Evolutionary conservation across 2,113 vertebrate species (phyloP).

Genomic region (Percopsis transmontana): DNA sequence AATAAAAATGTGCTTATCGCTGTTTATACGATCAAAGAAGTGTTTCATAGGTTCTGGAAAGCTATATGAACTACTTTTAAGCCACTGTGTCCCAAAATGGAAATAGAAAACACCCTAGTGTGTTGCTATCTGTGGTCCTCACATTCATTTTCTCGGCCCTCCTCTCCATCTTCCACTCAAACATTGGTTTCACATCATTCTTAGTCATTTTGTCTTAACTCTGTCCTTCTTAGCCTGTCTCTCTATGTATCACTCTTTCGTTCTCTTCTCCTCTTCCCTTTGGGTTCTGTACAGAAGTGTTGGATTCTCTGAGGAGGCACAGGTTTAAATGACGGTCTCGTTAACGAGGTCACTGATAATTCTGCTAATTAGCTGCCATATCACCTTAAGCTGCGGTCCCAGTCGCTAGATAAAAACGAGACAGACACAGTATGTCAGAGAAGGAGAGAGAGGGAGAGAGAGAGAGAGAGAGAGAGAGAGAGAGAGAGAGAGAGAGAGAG

Average conservation of each 20-base stretch:
- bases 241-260: background rate
- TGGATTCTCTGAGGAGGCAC: conserved; percentile 65
- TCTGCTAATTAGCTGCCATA: conserved; percentile 70
- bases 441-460: background rate
- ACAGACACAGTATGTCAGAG: conserved; percentile 6
- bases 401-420: conserved; percentile 45
- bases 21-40: too few species aligned
- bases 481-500: background rate
- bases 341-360: conserved; percentile 75
- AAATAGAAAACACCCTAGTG: background rate
- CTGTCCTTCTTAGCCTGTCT: background rate
- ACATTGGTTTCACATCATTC: background rate
- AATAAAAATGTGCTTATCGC: too few species aligned
- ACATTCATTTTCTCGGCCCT: background rate
- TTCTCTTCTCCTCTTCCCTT: conserved; percentile 5
- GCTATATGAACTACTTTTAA: too few species aligned
- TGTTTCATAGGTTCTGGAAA: too few species aligned
- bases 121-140: conserved; percentile 35
- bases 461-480: conserved; percentile 6
- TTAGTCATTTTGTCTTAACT: background rate
- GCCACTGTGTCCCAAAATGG: too few species aligned
- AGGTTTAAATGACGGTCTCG: conserved; percentile 68
- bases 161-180: conserved; percentile 4
- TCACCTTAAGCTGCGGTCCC: conserved; percentile 69
- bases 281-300: conserved; percentile 38